A percentile compares a stretch with the other conserved stretches of the same genome.
Evolutionary conservation across 1,140 invertebrate genomes (phyloP).

Genomic region (Trichonephila clavata): DNA sequence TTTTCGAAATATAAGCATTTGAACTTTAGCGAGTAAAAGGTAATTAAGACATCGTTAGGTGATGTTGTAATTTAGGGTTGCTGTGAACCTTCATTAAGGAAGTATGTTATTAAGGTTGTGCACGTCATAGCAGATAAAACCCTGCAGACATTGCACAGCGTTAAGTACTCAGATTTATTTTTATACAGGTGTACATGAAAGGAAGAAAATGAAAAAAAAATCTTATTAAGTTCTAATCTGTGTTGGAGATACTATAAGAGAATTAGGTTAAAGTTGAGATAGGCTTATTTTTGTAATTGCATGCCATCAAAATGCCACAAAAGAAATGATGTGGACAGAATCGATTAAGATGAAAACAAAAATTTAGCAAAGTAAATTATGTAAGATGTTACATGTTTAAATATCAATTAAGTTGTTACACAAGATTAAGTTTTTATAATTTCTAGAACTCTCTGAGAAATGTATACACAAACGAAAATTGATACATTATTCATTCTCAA

Average conservation of each 20-base stretch:
- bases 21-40: conserved; percentile 57
- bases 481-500: too few relatives aligned
- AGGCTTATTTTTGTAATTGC: background rate
- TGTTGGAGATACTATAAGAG: background rate
- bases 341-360: too few relatives aligned
- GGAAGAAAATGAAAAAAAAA: background rate
- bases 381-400: background rate
- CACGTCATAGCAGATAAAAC: conserved; percentile 46
- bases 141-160: background rate
- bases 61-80: conserved; percentile 72
- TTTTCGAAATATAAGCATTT: conserved; percentile 70
- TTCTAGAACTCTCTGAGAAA: too few relatives aligned
- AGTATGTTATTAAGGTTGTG: conserved; percentile 50
- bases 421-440: background rate
- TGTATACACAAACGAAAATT: too few relatives aligned
- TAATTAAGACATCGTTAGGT: conserved; percentile 75
- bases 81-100: conserved; percentile 65
- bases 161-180: background rate
- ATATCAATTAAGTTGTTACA: background rate
- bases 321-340: background rate
- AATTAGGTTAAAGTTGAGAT: background rate
- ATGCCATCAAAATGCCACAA: background rate
- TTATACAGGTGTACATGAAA: background rate
- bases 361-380: too few relatives aligned
- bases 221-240: background rate